phyloP scores from a whole-genome alignment of 2,888 invertebrate genomes.

The Graphium colonna region DNA sequence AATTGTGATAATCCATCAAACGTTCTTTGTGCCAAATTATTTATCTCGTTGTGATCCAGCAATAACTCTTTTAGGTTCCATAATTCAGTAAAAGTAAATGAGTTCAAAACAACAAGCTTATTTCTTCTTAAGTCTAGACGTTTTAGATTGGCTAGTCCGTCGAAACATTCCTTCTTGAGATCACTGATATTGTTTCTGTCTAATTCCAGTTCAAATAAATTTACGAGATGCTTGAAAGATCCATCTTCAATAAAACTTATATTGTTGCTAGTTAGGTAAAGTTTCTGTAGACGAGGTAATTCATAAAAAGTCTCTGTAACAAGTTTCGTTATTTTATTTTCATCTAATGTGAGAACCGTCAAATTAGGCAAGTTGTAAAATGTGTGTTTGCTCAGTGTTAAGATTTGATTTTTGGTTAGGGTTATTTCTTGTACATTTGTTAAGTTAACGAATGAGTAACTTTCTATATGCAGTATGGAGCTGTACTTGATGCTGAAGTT shows the following conservation, averaged over 20 bases:
- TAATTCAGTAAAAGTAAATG: conserved; percentile 88
- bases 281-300: conserved; percentile 84
- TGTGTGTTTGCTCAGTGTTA: conserved; percentile 82
- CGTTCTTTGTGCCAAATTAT: conserved; percentile 87
- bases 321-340: conserved; percentile 87
- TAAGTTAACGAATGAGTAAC: conserved; percentile 87
- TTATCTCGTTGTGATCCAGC: conserved; percentile 85
- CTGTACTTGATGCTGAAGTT: conserved; percentile 86
- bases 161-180: conserved; percentile 87
- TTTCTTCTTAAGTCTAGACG: conserved; percentile 87
- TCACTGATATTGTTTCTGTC: conserved; percentile 88
- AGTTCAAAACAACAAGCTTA: conserved; percentile 86
- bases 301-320: conserved; percentile 87
- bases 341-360: conserved; percentile 84
- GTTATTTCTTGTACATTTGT: conserved; percentile 84
- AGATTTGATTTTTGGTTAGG: conserved; percentile 85
- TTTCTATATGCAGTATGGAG: conserved; percentile 84
- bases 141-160: conserved; percentile 86
- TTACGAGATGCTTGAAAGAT: conserved; percentile 86
- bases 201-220: conserved; percentile 89
- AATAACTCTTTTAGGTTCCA: conserved; percentile 86
- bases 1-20: conserved; percentile 87
- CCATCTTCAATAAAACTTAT: conserved; percentile 91
- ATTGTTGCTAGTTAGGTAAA: conserved; percentile 92
- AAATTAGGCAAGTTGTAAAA: conserved; percentile 87